Evolutionary conservation across 53 echinoderm and acorn worm genomes (phyloP).

Genomic region (Apostichopus leukothele): DNA sequence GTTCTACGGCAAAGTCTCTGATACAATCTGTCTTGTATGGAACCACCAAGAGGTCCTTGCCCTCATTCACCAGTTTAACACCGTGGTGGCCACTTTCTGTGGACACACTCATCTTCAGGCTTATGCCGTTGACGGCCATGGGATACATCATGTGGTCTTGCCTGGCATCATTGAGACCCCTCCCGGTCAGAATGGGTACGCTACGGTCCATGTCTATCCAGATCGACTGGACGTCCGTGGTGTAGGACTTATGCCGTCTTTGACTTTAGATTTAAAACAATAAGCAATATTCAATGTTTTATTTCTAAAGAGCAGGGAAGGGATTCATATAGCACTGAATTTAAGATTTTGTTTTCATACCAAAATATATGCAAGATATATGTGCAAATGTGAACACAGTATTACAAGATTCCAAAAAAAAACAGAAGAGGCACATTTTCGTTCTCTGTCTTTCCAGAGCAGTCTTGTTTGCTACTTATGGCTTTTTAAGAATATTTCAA

Average conservation of each 20-base stretch:
- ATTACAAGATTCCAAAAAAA: too few species aligned
- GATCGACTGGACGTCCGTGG: slow-evolving; percentile 56
- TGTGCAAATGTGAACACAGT: too few species aligned
- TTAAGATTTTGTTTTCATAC: too few species aligned
- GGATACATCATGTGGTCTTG: slow-evolving; percentile 72
- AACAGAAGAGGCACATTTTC: too few species aligned
- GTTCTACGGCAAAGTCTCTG: slow-evolving; percentile 32
- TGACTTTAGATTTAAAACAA: background rate
- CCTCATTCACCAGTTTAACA: slow-evolving; percentile 53
- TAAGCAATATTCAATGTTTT: too few species aligned
- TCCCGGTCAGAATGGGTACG: slow-evolving; percentile 72
- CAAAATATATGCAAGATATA: too few species aligned
- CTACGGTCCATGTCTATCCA: slow-evolving; percentile 66
- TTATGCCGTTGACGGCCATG: slow-evolving; percentile 52
- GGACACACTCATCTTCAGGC: slow-evolving; percentile 74
- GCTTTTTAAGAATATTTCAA: too few species aligned
- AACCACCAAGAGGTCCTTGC: slow-evolving; percentile 73
- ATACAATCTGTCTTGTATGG: slow-evolving; percentile 66
- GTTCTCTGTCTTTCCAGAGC: too few species aligned
- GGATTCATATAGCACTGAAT: too few species aligned
- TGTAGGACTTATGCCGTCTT: slow-evolving; percentile 44
- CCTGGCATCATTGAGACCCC: slow-evolving; percentile 71
- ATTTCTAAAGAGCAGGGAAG: too few species aligned
- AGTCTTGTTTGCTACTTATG: too few species aligned
- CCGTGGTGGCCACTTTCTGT: slow-evolving; percentile 71